Evolutionary conservation across 1,140 invertebrate species (phyloP).

Genomic region (Coelopa frigida): DNA sequence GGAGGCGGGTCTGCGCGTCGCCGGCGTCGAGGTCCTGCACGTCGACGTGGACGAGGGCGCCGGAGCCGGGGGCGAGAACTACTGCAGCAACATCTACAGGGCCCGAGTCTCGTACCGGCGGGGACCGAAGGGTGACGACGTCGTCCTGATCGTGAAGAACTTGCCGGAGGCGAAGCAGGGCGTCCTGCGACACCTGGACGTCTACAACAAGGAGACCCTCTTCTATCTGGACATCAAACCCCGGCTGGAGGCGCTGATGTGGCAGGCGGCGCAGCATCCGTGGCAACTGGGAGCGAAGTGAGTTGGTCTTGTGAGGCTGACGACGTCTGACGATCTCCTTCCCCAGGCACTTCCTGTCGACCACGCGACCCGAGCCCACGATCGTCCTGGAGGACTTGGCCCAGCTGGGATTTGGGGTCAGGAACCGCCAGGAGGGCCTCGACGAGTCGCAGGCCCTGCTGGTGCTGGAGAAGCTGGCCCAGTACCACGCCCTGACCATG

Average conservation of each 20-base stretch:
- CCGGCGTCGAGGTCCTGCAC: conserved; percentile 21
- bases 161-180: conserved; percentile 38
- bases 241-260: conserved; percentile 36
- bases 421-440: conserved; percentile 35
- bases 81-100: conserved; percentile 40
- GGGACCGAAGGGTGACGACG: conserved; percentile 15
- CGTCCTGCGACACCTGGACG: conserved; percentile 28
- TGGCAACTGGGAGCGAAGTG: conserved; percentile 30
- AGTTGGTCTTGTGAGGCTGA: conserved; percentile 2
- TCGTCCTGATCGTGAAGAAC: conserved; percentile 31
- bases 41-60: conserved; percentile 27
- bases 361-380: conserved; percentile 31
- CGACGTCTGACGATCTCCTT: conserved; percentile 1
- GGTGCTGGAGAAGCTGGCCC: conserved; percentile 30
- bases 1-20: conserved; percentile 29
- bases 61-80: conserved; percentile 37
- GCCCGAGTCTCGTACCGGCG: conserved; percentile 24
- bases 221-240: conserved; percentile 37
- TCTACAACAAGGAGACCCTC: conserved; percentile 35
- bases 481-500: conserved; percentile 41
- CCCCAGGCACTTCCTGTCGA: conserved; percentile 46
- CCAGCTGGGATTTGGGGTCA: conserved; percentile 26
- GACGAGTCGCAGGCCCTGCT: conserved; percentile 24
- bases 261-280: conserved; percentile 1
- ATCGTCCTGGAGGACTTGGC: conserved; percentile 37